These are phyloP conservation scores for Pristionchus pacificus DNA, from an alignment of 1,140 invertebrate species.

Conservation along the genomic window DNA sequence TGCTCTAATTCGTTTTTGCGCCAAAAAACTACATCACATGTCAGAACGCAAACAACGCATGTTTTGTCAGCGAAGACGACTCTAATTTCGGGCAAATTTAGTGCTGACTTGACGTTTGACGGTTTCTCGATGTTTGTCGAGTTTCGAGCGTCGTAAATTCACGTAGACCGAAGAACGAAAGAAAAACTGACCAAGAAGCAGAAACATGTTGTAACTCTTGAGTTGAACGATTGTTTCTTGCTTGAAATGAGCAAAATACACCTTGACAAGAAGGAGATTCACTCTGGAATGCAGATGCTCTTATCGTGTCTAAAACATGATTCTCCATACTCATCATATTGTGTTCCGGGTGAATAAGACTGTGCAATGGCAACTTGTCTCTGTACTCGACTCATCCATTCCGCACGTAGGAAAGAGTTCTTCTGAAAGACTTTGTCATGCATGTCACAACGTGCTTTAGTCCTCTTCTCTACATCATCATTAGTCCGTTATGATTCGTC, in stretches of 20 bases:
- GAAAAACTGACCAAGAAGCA: constrained; percentile 18
- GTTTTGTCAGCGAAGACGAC: too few relatives aligned
- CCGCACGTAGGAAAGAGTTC: constrained; percentile 17
- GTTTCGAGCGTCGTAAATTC: too few relatives aligned
- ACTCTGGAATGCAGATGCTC: constrained; percentile 13
- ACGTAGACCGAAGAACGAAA: too few relatives aligned
- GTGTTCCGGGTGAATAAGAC: constrained; percentile 19
- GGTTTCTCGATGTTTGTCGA: too few relatives aligned
- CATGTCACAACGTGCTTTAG: neutral
- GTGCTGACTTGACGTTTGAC: too few relatives aligned
- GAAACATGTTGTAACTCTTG: constrained; percentile 24
- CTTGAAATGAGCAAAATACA: constrained; percentile 33
- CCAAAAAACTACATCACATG: too few relatives aligned
- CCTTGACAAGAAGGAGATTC: constrained; percentile 24
- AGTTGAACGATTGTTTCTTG: constrained; percentile 27
- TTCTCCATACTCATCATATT: constrained; percentile 25
- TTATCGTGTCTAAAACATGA: neutral
- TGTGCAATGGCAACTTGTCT: constrained; percentile 20
- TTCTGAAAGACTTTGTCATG: constrained; percentile 4
- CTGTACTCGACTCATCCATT: constrained; percentile 22
- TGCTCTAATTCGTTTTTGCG: too few relatives aligned
- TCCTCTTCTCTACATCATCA: too few relatives aligned
- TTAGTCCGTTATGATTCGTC: too few relatives aligned
- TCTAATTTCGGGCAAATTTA: too few relatives aligned
- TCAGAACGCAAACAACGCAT: too few relatives aligned